Conservation (phyloP, 2,113 vertebrate species). For the Pangasianodon hypophthalmus region DNA sequence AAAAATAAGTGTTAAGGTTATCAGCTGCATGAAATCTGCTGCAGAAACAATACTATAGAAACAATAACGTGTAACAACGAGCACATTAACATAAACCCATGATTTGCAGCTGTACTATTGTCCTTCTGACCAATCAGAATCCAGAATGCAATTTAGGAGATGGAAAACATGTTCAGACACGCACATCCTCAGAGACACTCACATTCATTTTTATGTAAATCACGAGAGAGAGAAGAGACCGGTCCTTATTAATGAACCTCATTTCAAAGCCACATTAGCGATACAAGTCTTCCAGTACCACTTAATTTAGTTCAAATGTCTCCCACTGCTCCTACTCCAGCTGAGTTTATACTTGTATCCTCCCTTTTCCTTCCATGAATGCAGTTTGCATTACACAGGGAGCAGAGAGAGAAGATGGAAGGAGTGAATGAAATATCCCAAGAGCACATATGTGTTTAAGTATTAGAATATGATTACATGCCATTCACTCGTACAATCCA, state of each 20-base stretch:
- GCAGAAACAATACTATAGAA: not conserved
- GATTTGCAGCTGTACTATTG: not conserved
- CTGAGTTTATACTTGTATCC: not conserved
- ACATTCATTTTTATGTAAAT: not conserved
- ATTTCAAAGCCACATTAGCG: constrained; percentile 4
- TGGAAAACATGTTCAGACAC: not conserved
- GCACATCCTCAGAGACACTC: not conserved
- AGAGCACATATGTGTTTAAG: not conserved
- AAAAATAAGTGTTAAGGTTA: not conserved
- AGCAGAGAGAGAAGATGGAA: not conserved
- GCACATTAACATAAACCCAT: not conserved
- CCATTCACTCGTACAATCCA: not conserved
- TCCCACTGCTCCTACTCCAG: not conserved
- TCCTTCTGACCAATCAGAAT: not conserved
- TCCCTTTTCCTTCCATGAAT: not conserved
- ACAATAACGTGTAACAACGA: not conserved
- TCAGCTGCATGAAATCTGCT: not conserved
- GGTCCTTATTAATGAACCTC: not conserved
- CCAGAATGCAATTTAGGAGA: not conserved
- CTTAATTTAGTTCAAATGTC: constrained; percentile 21
- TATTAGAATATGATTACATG: constrained; percentile 14
- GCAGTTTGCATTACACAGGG: not conserved
- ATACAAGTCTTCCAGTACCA: not conserved
- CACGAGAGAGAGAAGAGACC: no score
- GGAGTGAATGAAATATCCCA: not conserved